phyloP scores from a whole-genome alignment of 2,113 vertebrate genomes.

The Channa argus region DNA sequence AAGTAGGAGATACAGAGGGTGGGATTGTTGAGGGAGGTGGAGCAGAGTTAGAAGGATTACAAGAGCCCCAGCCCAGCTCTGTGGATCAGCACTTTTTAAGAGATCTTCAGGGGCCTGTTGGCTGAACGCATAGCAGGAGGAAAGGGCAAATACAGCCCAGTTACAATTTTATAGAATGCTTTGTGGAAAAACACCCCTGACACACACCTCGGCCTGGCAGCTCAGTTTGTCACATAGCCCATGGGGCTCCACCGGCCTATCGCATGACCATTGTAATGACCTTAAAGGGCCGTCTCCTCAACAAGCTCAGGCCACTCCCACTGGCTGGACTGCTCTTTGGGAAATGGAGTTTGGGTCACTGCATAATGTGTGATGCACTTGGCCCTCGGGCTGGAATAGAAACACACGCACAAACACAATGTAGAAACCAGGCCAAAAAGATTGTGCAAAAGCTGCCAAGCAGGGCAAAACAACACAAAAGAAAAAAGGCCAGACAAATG shows the following conservation, averaged over 20 bases:
- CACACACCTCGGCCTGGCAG: slow-evolving; percentile 83
- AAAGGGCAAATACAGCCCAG: slow-evolving; percentile 85
- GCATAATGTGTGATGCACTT: slow-evolving; percentile 61
- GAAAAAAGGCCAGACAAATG: slow-evolving; percentile 27
- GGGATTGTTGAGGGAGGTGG: slow-evolving; percentile 44
- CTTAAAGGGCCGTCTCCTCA: slow-evolving; percentile 80
- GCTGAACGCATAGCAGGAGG: slow-evolving; percentile 78
- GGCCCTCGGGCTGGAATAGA: slow-evolving; percentile 47
- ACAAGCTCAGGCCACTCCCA: slow-evolving; percentile 71
- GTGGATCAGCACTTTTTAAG: slow-evolving; percentile 86
- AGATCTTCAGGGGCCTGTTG: slow-evolving; percentile 86
- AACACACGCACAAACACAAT: background rate
- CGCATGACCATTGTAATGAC: slow-evolving; percentile 82
- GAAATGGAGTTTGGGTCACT: slow-evolving; percentile 71
- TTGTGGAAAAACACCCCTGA: slow-evolving; percentile 88
- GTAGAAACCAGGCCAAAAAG: slow-evolving; percentile 54
- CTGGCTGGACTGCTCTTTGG: slow-evolving; percentile 66
- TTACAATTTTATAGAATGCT: slow-evolving; percentile 88
- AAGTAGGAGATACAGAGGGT: slow-evolving; percentile 49
- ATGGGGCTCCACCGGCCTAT: slow-evolving; percentile 76
- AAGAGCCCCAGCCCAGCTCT: slow-evolving; percentile 71
- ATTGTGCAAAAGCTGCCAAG: slow-evolving; percentile 55
- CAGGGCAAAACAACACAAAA: slow-evolving; percentile 28
- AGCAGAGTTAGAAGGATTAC: slow-evolving; percentile 76
- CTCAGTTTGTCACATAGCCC: slow-evolving; percentile 85